phyloP scores from a whole-genome alignment of 1,140 invertebrate genomes.

The Lepidurus arcticus region DNA sequence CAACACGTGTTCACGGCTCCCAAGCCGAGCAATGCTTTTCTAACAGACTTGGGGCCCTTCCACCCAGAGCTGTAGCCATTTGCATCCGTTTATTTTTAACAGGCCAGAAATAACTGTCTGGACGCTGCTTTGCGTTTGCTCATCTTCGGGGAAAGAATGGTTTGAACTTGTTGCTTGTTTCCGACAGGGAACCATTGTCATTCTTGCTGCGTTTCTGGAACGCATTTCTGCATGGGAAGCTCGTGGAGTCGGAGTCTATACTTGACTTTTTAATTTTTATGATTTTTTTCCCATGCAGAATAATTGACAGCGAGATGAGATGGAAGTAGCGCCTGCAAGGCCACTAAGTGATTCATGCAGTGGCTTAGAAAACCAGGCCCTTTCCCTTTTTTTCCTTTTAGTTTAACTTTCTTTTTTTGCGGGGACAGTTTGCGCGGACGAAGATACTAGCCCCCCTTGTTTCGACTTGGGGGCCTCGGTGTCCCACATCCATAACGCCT shows the following conservation, averaged over 20 bases:
- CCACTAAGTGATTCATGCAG: no score
- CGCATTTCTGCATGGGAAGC: not conserved
- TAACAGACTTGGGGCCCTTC: not conserved
- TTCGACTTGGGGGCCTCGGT: not conserved
- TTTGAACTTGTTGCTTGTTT: not conserved
- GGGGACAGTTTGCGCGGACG: no score
- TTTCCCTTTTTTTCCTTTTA: no score
- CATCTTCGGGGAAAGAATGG: not conserved
- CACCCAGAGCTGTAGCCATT: not conserved
- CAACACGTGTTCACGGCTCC: no score
- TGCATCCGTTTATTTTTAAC: not conserved
- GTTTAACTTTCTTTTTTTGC: no score
- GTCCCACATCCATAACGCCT: not conserved
- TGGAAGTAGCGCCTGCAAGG: not conserved
- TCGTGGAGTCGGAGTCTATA: not conserved
- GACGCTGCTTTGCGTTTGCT: not conserved
- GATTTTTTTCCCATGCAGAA: constrained; percentile 24
- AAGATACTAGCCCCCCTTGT: no score
- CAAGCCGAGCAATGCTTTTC: no score
- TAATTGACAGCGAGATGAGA: not conserved
- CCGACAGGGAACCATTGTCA: not conserved
- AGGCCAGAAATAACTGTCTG: constrained; percentile 1
- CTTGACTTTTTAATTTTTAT: constrained; percentile 8
- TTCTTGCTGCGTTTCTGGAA: not conserved
- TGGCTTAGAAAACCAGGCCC: no score